Evolutionary conservation across 2,113 vertebrate species (phyloP), one percentile per base, ranked within the genome.

Genomic region (Solea solea): DNA sequence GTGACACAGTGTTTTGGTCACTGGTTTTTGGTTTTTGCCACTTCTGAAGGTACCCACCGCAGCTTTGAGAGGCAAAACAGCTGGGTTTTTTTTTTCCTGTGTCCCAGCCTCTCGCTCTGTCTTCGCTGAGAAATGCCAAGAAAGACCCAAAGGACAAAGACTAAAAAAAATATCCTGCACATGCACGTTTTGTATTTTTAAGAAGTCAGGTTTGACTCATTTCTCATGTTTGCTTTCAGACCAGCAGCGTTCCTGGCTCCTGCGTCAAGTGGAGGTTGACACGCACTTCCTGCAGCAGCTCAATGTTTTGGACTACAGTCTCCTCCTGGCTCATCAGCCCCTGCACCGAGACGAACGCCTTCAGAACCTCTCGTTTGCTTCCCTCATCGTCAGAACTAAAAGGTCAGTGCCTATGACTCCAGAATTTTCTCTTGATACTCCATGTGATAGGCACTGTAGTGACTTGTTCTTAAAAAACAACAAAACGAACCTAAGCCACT

Each of bases 261-360:
- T 95, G 25, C 92, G 68, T 6, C 96, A 97, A 87, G 72, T 96
- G 74, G 92, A 95, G 66, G 85, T 97, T 6, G 96, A 97, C 88
- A 95, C 95, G 0, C 27, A 88, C 48, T 96, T 96, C 91, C 92
- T 97, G 2, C 80, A 39, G 76, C 86, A 87, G 9, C 93, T 96
- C 44, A 94, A 94, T 0, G 93, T 97, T 27, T 68, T 97, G 80
- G 96, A 97, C 77, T 97, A 97, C 84, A 97, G 96, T 60, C 87
- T 97, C 11, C 93, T 97, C 45, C 66, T 97, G 70, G 96, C 94
- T 45, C 86, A 94, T 42, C 96, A 96, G 86, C 88, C 76, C 0
- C 83, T 97, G 46, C 95, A 94, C 1, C 70, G 85, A 0, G 95
- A 97, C 0, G 95, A 97, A 59, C 89, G 75, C 39, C 70, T 79